Percentiles rank a stretch among this genome's conserved stretches.
Conservation (phyloP, 1,140 invertebrate genomes). For the Ditylenchus dipsaci region DNA sequence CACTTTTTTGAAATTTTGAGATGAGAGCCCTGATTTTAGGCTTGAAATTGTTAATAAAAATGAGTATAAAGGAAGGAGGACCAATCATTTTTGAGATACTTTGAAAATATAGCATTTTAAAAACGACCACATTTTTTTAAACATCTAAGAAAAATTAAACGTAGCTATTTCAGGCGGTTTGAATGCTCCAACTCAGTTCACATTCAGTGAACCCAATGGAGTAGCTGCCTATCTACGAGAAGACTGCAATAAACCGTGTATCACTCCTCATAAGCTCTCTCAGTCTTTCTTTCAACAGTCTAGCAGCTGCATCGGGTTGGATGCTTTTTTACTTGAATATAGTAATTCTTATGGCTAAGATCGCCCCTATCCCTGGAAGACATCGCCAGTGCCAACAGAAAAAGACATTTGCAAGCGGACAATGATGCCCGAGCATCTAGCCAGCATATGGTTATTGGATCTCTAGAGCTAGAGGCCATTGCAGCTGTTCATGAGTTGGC, state of each 20-base stretch:
- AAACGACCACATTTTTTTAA: background rate
- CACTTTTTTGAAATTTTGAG: no score
- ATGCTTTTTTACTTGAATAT: background rate
- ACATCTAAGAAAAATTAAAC: background rate
- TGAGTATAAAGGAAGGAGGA: no score
- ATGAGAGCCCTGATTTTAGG: no score
- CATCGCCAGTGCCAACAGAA: constrained; percentile 49
- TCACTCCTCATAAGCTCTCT: constrained; percentile 10
- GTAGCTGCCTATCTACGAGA: no score
- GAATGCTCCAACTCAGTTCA: no score
- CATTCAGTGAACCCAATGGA: no score
- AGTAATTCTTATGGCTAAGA: constrained; percentile 18
- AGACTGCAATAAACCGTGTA: background rate
- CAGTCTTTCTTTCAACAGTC: constrained; percentile 16
- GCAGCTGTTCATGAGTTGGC: constrained; percentile 56
- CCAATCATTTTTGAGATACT: no score
- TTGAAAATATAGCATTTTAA: no score
- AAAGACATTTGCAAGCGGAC: constrained; percentile 25
- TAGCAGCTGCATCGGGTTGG: constrained; percentile 6
- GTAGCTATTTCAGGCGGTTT: no score
- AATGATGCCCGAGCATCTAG: constrained; percentile 12
- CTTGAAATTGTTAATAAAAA: no score
- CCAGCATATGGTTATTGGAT: constrained; percentile 24
- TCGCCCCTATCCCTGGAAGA: constrained; percentile 52
- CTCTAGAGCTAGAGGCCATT: constrained; percentile 55